Percentiles rank a stretch among this genome's conserved stretches.
phyloP scores from a whole-genome alignment of 2,113 vertebrate genomes.

The Hippocampus mohnikei region DNA sequence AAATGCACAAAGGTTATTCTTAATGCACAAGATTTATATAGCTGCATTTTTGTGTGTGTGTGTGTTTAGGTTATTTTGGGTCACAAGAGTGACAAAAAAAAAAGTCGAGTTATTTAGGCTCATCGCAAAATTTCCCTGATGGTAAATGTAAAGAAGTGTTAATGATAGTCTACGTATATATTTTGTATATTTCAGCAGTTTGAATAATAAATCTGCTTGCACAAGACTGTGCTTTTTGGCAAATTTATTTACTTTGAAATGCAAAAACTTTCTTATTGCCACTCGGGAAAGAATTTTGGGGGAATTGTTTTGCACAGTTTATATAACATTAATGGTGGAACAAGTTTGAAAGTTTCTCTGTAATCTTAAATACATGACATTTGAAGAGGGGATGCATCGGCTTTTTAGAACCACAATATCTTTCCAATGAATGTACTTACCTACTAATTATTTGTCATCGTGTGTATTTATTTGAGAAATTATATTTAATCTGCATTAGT shows the following conservation, averaged over 20 bases:
- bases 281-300: too few species aligned
- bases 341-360: too few species aligned
- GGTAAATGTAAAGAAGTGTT: not conserved
- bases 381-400: too few species aligned
- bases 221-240: not conserved
- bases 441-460: too few species aligned
- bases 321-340: too few species aligned
- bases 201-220: conserved; percentile 12
- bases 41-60: not conserved
- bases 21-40: conserved; percentile 1
- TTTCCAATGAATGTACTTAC: too few species aligned
- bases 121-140: not conserved
- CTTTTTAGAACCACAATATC: too few species aligned
- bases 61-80: not conserved
- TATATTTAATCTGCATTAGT: too few species aligned
- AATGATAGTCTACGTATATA: not conserved
- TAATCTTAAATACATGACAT: too few species aligned
- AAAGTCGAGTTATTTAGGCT: not conserved
- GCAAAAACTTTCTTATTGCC: too few species aligned
- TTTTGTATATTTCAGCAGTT: conserved; percentile 16
- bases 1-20: not conserved
- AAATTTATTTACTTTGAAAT: not conserved
- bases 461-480: too few species aligned
- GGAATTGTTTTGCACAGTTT: too few species aligned
- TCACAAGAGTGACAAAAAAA: not conserved